Evolutionary conservation across 2,888 invertebrate species (phyloP).

Genomic region (Cosmia pyralina): DNA sequence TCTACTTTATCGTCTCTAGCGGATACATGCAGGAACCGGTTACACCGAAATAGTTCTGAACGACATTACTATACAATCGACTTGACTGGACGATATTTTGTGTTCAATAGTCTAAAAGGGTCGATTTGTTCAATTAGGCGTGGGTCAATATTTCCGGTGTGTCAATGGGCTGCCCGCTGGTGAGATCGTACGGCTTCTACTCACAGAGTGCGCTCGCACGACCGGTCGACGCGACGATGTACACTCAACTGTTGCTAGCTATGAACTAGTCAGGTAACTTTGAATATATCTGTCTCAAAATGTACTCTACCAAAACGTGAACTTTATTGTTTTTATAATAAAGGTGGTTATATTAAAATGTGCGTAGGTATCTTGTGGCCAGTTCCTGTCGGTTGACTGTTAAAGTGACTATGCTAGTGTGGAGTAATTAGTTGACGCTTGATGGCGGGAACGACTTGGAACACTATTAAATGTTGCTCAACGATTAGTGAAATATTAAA

Average conservation of each 20-base stretch:
- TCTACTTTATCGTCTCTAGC: slow-evolving; percentile 38
- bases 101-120: slow-evolving; percentile 45
- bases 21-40: slow-evolving; percentile 42
- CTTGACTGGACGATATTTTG: neutral
- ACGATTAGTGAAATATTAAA: slow-evolving; percentile 6
- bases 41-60: slow-evolving; percentile 24
- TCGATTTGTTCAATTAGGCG: slow-evolving; percentile 62
- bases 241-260: slow-evolving; percentile 51
- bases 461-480: slow-evolving; percentile 17
- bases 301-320: slow-evolving; percentile 28
- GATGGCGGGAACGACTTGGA: neutral
- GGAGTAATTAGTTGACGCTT: slow-evolving; percentile 23
- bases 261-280: slow-evolving; percentile 57
- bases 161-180: slow-evolving; percentile 68
- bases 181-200: slow-evolving; percentile 70
- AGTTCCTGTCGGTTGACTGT: slow-evolving; percentile 8
- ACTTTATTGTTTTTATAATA: slow-evolving; percentile 46
- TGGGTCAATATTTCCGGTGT: slow-evolving; percentile 68
- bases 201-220: slow-evolving; percentile 60
- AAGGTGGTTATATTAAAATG: slow-evolving; percentile 46
- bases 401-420: slow-evolving; percentile 30
- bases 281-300: slow-evolving; percentile 28
- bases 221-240: slow-evolving; percentile 52
- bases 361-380: slow-evolving; percentile 13
- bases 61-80: slow-evolving; percentile 13